Conservation (phyloP, 1,140 invertebrate species). For the Chironomus striatipennis region DNA sequence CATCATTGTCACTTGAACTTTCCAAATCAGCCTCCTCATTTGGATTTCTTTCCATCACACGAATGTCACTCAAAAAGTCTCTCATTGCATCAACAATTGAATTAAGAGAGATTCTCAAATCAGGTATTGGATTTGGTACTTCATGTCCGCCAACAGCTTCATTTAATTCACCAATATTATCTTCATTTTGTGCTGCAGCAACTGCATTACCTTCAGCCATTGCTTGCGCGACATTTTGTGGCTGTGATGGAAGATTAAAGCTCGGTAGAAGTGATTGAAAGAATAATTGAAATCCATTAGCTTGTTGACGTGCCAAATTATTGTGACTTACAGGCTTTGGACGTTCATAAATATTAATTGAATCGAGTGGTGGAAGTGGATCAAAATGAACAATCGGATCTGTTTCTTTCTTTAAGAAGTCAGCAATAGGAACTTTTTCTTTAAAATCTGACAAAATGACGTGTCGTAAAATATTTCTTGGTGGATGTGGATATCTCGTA, state of each 20-base stretch:
- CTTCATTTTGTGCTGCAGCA: neutral
- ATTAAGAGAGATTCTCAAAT: constrained; percentile 53
- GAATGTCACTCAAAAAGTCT: constrained; percentile 58
- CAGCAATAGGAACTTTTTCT: constrained; percentile 44
- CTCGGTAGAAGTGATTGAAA: constrained; percentile 57
- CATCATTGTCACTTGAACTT: constrained; percentile 40
- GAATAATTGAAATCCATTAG: constrained; percentile 46
- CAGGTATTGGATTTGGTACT: constrained; percentile 33
- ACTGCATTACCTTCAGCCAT: constrained; percentile 28
- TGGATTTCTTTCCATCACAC: constrained; percentile 41
- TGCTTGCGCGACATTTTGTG: constrained; percentile 33
- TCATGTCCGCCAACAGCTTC: constrained; percentile 22
- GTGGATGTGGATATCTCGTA: constrained; percentile 42
- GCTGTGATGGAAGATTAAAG: constrained; percentile 46
- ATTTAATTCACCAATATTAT: constrained; percentile 24
- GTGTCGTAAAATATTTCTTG: constrained; percentile 66
- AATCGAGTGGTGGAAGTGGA: constrained; percentile 69
- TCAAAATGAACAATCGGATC: constrained; percentile 68
- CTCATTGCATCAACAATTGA: constrained; percentile 62
- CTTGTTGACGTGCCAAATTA: constrained; percentile 34
- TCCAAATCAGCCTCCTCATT: constrained; percentile 42
- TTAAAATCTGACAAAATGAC: constrained; percentile 73
- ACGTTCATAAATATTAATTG: constrained; percentile 57
- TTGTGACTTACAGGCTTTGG: constrained; percentile 42
- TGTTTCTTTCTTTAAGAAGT: constrained; percentile 38